Evolutionary conservation across 1,140 invertebrate genomes (phyloP), one percentile per base, ranked within the genome.

Genomic region (Eumeta japonica): DNA sequence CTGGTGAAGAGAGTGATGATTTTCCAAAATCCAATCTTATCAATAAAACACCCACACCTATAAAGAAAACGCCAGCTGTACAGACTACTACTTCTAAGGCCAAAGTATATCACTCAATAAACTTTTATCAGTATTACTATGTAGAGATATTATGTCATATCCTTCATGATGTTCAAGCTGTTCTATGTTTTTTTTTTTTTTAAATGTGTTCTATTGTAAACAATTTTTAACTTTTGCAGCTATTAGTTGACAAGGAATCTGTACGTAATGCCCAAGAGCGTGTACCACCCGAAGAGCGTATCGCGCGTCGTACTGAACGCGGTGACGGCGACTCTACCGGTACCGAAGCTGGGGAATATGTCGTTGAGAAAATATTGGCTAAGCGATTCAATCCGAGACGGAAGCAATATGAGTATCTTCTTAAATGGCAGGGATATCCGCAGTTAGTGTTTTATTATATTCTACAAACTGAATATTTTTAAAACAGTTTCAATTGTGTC

Each of bases 351-450:
- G 76, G 76, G 24, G 84, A 87, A 55, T 86, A 80, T 55, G 73
- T 79, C 3, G 83, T 89, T 2, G 88, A 90, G 56, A 88, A 86
- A 71, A 89, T 90, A 43, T 76, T 90, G 18, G 86, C 86, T 7
- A 89, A 89, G 60, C 76, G 88, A 10, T 89, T 84, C 54, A 90
- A 90, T 73, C 83, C 85, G 3, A 81, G 86, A 28, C 85, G 83
- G 37, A 86, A 83, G 57, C 83, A 82, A 37, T 84, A 84, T 46
- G 88, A 90, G 67, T 90, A 89, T 67, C 67, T 89, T 48, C 77
- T 90, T 10, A 90, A 90, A 64, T 90, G 88, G 88, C 86, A 89
- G 60, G 83, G 86, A 40, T 86, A 83, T 52, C 73, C 81, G 15
- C 81, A 84, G 83, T 87, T 47, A 79, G 82, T 82, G 37, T 34